A percentile compares a stretch with the other conserved stretches of the same genome.
Conservation (phyloP, 2,888 invertebrate species). For the Holacanthella duospinosa region DNA sequence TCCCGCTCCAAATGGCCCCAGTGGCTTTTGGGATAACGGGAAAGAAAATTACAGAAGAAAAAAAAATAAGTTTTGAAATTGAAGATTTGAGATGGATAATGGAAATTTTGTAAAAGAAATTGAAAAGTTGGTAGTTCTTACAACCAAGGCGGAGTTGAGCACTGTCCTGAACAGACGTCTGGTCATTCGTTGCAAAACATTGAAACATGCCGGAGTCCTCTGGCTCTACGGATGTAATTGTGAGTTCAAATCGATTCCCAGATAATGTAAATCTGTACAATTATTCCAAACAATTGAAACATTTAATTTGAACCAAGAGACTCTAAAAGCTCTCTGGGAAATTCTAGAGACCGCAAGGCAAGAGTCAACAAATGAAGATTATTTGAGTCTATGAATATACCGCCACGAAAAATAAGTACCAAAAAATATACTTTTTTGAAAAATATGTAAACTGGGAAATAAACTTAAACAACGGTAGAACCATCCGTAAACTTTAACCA, state of each 20-base stretch:
- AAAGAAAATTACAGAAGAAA: background rate
- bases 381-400: too few relatives aligned
- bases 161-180: slow-evolving; percentile 64
- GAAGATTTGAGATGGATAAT: background rate
- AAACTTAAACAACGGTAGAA: too few relatives aligned
- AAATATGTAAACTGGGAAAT: too few relatives aligned
- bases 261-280: background rate
- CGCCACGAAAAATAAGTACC: too few relatives aligned
- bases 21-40: background rate
- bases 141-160: slow-evolving; percentile 71
- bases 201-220: slow-evolving; percentile 86
- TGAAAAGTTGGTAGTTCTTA: slow-evolving; percentile 42
- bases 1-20: background rate
- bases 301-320: too few relatives aligned
- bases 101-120: background rate
- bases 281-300: slow-evolving; percentile 3
- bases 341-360: too few relatives aligned
- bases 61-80: background rate
- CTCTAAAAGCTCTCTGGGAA: too few relatives aligned
- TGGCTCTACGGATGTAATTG: slow-evolving; percentile 16
- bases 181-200: slow-evolving; percentile 73
- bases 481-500: too few relatives aligned
- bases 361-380: too few relatives aligned
- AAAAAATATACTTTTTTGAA: too few relatives aligned
- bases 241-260: slow-evolving; percentile 4